These are phyloP conservation scores for Venusia cambrica DNA, from an alignment of 2,888 invertebrate species.

Conservation along the genomic window DNA sequence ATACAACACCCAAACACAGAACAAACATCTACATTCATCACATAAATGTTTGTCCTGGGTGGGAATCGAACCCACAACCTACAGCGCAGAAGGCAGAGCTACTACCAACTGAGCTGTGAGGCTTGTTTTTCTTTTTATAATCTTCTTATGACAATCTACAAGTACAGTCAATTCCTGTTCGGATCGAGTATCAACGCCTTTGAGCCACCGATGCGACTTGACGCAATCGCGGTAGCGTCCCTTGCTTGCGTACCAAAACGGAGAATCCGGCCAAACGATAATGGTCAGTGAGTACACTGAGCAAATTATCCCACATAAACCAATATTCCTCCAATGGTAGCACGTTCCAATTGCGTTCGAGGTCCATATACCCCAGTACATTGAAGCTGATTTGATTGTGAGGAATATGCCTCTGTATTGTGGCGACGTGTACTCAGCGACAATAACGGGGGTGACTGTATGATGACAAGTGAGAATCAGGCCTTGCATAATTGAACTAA, in stretches of 20 bases:
- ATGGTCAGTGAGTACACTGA: constrained; percentile 24
- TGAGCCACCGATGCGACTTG: constrained; percentile 29
- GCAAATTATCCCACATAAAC: constrained; percentile 27
- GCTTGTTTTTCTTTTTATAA: constrained; percentile 7
- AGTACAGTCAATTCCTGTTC: constrained; percentile 3
- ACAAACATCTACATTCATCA: too few relatives aligned
- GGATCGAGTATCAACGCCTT: constrained; percentile 24
- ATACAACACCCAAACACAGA: too few relatives aligned
- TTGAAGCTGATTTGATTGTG: constrained; percentile 32
- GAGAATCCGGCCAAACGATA: constrained; percentile 29
- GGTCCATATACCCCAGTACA: constrained; percentile 32
- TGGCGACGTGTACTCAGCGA: constrained; percentile 32
- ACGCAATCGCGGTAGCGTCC: constrained; percentile 27
- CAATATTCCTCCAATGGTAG: constrained; percentile 32
- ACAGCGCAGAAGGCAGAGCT: too few relatives aligned
- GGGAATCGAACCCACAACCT: too few relatives aligned
- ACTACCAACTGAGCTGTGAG: background rate
- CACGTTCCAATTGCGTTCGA: constrained; percentile 35
- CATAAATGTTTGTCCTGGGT: too few relatives aligned
- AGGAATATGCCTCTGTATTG: constrained; percentile 29
- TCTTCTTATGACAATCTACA: constrained; percentile 1
- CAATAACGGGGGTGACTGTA: constrained; percentile 3
- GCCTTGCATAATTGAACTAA: too few relatives aligned
- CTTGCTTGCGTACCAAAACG: constrained; percentile 30
- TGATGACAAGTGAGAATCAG: too few relatives aligned